Percentiles rank a stretch among this genome's conserved stretches.
phyloP scores from a whole-genome alignment of 2,797 vertebrate genomes.

The Betta splendens region DNA sequence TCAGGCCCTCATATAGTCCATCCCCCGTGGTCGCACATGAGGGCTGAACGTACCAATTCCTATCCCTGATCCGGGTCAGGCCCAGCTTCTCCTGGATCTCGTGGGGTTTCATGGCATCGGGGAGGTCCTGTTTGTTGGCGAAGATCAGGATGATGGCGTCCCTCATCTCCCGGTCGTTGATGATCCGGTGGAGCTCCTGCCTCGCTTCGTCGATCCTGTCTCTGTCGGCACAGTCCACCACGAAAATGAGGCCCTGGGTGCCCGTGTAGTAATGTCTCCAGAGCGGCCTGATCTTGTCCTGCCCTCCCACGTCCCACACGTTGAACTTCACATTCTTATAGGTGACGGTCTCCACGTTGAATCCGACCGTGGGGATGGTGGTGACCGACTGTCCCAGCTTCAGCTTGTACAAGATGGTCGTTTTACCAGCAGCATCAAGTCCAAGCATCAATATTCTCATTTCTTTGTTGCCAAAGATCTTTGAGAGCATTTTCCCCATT shows the following conservation, averaged over 20 bases:
- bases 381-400: conserved; percentile 99
- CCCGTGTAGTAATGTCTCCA: conserved; percentile 99
- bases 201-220: conserved; percentile 97
- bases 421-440: conserved; percentile 97
- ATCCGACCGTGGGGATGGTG: conserved; percentile 97
- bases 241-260: conserved; percentile 97
- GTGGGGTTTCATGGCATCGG: conserved; percentile 99
- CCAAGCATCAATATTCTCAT: conserved; percentile 99
- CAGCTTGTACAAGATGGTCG: conserved; percentile 97
- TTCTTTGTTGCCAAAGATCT: conserved; percentile 99
- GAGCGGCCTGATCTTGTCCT: conserved; percentile 97
- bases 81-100: conserved; percentile 99
- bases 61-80: conserved; percentile 96
- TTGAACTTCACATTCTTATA: conserved; percentile 99
- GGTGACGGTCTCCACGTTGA: conserved; percentile 98
- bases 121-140: conserved; percentile 99
- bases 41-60: conserved; percentile 99
- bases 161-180: conserved; percentile 98
- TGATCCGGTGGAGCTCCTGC: conserved; percentile 97
- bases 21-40: conserved; percentile 95
- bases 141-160: conserved; percentile 99
- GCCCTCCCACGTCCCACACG: conserved; percentile 98
- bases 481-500: conserved; percentile 98
- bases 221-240: conserved; percentile 97
- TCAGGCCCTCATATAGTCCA: conserved; percentile 97